Base-by-base conservation (phyloP, 2,113 vertebrate species). In the Clarias magur region DNA sequence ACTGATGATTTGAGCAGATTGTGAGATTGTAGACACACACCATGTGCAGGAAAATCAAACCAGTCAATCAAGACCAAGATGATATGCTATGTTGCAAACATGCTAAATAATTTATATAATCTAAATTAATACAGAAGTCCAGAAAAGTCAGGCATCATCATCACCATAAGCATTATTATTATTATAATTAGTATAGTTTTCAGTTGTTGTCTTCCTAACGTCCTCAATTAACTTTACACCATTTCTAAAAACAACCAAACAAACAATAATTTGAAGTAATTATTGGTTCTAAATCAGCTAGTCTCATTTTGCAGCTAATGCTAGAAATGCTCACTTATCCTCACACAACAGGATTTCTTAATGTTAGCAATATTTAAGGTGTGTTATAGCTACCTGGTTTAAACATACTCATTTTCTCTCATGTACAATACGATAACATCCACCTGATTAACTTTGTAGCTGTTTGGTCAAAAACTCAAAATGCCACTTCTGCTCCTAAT, bases 31-130 rank as follows among this genome's bases (percentile, higher is more conserved):
- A 86, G 65, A 60, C 56, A 73, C 23, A 60, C 30, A 53, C 34
- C 79, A 80, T 56, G 75, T 54, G 48, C 25, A 30, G 53, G n/a
- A 57, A 83, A 87, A 85, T 85, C 68, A 30, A 56, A 83, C 13
- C 65, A 81, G 80, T 83, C 75, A 85, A 73, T 86, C 75, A 86
- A 80, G 65, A 87, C 86, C 78, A 78, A n/a, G 53, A 27, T 30
- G 81, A 42, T 67, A 59, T 63, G 72, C 79, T 92, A 88, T 48
- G 89, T 92, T 92, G 90, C 93, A 91, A 89, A 93, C 92, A 91
- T 90, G 82, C 92, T 92, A 91, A 85, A 92, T 89, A 53, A 53
- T 91, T 91, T 87, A 93, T 89, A 86, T 53, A 86, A 82, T 79
- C 62, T 72, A 68, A 34, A 19, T 38, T 4, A 75, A 75, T 42